A percentile compares a stretch with the other conserved stretches of the same genome.
Evolutionary conservation across 2,797 vertebrate species (phyloP).

Genomic region (Lemur catta): DNA sequence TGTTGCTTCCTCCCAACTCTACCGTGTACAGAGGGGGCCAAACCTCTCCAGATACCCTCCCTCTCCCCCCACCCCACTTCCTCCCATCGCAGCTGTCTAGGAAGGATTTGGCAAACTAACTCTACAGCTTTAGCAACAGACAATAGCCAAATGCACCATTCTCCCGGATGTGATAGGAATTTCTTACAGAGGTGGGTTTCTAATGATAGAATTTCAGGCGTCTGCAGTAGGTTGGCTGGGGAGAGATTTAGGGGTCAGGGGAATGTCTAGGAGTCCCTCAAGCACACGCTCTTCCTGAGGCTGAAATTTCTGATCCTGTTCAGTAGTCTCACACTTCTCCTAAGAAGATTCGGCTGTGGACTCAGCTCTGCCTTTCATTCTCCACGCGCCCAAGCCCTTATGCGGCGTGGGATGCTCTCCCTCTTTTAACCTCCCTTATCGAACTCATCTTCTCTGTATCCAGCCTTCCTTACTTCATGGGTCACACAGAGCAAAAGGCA

Average conservation of each 20-base stretch:
- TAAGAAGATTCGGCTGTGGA: background rate
- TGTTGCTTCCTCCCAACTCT: background rate
- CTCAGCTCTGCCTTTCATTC: background rate
- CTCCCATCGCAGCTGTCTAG: background rate
- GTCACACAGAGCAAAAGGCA: background rate
- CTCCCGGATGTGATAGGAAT: background rate
- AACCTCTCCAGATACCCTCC: background rate
- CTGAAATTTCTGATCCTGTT: background rate
- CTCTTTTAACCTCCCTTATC: background rate
- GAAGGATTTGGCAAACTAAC: background rate
- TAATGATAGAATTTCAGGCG: background rate
- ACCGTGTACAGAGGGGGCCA: background rate
- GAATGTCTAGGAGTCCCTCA: background rate
- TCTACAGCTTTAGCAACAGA: background rate
- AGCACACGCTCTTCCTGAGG: background rate
- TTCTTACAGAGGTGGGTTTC: background rate
- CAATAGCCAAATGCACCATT: background rate
- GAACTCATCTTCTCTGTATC: background rate
- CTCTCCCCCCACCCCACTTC: background rate
- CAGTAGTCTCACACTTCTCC: background rate
- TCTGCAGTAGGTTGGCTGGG: background rate
- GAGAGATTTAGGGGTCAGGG: background rate
- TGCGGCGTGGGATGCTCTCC: background rate
- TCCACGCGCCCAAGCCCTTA: background rate
- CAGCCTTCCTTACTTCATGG: background rate